These are phyloP conservation scores for Didymodactylos carnosus DNA, from an alignment of 2,888 invertebrate genomes.

Conservation along the genomic window DNA sequence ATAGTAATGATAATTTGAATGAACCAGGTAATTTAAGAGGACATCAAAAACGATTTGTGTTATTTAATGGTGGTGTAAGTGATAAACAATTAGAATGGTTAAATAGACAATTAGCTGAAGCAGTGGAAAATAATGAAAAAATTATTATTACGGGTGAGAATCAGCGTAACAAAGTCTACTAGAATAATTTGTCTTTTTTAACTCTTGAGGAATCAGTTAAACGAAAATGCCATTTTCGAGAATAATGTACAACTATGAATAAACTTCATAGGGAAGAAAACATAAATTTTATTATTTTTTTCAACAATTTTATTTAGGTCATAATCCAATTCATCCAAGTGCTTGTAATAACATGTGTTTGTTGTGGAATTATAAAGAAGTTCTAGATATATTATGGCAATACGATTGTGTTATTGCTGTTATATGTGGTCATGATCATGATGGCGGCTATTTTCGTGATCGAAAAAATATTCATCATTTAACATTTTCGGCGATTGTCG, in stretches of 20 bases:
- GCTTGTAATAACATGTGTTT: slow-evolving; percentile 21
- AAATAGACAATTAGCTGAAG: slow-evolving; percentile 21
- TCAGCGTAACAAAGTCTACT: neutral
- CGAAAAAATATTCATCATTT: slow-evolving; percentile 27
- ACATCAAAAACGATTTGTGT: slow-evolving; percentile 22
- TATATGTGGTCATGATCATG: slow-evolving; percentile 32
- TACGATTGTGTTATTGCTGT: slow-evolving; percentile 27
- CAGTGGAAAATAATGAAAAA: slow-evolving; percentile 23
- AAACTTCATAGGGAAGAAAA: too few species aligned
- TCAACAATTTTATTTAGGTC: slow-evolving; percentile 20
- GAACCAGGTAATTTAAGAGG: slow-evolving; percentile 22
- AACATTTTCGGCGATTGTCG: slow-evolving; percentile 29
- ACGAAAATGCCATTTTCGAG: too few species aligned
- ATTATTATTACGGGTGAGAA: slow-evolving; percentile 22
- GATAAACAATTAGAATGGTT: slow-evolving; percentile 30
- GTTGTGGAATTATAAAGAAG: slow-evolving; percentile 30
- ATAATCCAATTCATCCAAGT: slow-evolving; percentile 23
- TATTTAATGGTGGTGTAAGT: slow-evolving; percentile 31
- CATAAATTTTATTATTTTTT: too few species aligned
- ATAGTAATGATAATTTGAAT: slow-evolving; percentile 26
- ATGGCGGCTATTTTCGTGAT: slow-evolving; percentile 25
- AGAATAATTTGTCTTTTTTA: neutral
- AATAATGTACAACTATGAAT: too few species aligned
- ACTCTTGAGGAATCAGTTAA: too few species aligned
- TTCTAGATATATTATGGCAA: slow-evolving; percentile 23